Conservation (phyloP, 2,113 vertebrate species). For the Gallinago paraguaiae region DNA sequence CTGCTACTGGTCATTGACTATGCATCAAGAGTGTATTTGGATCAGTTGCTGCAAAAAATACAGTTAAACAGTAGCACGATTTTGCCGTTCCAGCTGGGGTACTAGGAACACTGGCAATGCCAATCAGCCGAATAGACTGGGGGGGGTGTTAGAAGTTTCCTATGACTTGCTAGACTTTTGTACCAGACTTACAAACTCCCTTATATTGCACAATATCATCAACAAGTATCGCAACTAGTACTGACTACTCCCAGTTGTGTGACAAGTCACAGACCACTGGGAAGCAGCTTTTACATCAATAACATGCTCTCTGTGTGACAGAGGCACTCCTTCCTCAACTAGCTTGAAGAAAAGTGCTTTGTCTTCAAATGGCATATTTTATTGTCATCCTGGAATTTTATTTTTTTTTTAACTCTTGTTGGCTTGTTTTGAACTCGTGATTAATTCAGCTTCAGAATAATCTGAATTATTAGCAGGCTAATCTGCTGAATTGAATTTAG, state of each 20-base stretch:
- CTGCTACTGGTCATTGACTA: not conserved
- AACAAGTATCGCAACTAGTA: not conserved
- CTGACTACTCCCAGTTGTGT: not conserved
- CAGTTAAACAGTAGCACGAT: not conserved
- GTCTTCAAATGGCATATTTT: not conserved
- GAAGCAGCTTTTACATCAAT: not conserved
- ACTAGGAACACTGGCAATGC: not conserved
- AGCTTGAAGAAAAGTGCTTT: not conserved
- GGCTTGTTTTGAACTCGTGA: not conserved
- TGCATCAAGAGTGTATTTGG: not conserved
- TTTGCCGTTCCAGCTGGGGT: not conserved
- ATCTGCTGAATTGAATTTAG: not conserved
- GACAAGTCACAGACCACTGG: not conserved
- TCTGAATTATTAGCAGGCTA: not conserved
- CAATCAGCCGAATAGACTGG: rapidly evolving
- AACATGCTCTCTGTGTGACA: not conserved
- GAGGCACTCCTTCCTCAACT: not conserved
- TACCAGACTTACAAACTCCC: not conserved
- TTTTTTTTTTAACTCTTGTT: not conserved
- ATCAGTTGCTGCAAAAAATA: not conserved
- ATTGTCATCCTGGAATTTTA: not conserved
- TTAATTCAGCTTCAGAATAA: not conserved
- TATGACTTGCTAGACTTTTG: not conserved
- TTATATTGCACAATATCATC: not conserved
- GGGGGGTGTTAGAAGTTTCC: not conserved